Evolutionary conservation across 92 coral and sea anemone genomes (phyloP), one percentile per base, ranked within the genome.

Genomic region (Diadumene lineata): DNA sequence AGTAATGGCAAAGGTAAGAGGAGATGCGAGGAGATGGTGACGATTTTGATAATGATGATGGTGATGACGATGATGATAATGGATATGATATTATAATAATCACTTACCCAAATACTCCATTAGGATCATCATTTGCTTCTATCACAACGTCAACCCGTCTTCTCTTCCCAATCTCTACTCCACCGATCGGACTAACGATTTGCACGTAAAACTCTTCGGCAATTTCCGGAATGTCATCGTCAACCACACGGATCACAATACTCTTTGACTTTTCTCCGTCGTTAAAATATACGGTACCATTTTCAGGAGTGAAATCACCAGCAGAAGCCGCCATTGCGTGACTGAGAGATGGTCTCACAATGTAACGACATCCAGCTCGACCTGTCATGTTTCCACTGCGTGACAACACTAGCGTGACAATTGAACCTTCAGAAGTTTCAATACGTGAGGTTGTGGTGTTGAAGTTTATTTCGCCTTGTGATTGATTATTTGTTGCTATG

Each of bases 21-120:
- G 13, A 4, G 48, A 38, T 38, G 48, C 6, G n/a, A 4, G 48
- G 13, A 4, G 48, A 38, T 38, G 48, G 13, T 13, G 48, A 38
- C 13, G 48, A 16, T 22, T 3, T 8, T 53, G 60, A 53, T 53
- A 23, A 53, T 53, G 60, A 53, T 53, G 60, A 53, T 53, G 18
- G n/a, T 16, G 60, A 53, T 53, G 4, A 53, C 25, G 60, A 53
- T 53, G 9, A 19, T 58, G 26, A 58, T 58, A 15, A 24, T 23
- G 29, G 26, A 4, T 22, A 2, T 11, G 26, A 58, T n/a, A 58
- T 13, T 58, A 24, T 21, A 7, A 38, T 38, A 13, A 38, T 38
- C 64, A 62, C 10, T 62, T 92, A 94, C 98, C 93, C 97, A 74
- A 94, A 94, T 2, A 74, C 85, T 28, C 98, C 98, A 21, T 86